Conservation (phyloP, 1,140 invertebrate species). For the Arctopsyche grandis region DNA sequence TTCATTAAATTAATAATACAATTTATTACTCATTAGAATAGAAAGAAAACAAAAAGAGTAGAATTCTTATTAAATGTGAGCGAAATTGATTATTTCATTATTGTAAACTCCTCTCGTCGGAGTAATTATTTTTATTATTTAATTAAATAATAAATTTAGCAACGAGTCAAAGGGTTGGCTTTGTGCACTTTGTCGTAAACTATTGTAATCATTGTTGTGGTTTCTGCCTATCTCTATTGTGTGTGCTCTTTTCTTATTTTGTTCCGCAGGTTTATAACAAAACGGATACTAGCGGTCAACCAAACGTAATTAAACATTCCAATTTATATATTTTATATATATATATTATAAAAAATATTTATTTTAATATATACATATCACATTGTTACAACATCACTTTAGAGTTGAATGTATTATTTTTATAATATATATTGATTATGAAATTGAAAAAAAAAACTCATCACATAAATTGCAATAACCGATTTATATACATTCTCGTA, state of each 20-base stretch:
- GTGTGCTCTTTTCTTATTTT: constrained; percentile 62
- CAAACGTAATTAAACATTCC: constrained; percentile 64
- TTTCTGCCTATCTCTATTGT: constrained; percentile 56
- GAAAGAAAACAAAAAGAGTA: too few relatives aligned
- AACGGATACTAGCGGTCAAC: constrained; percentile 67
- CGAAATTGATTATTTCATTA: too few relatives aligned
- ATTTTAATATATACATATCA: background rate
- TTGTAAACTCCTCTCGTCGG: too few relatives aligned
- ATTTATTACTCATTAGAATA: too few relatives aligned
- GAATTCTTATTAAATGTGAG: too few relatives aligned
- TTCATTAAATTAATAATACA: too few relatives aligned
- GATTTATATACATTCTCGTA: background rate
- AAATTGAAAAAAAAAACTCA: too few relatives aligned
- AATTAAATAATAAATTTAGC: background rate
- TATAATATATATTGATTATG: background rate
- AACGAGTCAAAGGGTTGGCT: background rate
- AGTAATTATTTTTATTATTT: too few relatives aligned
- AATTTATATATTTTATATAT: constrained; percentile 37
- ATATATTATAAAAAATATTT: constrained; percentile 26
- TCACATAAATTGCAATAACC: constrained; percentile 15
- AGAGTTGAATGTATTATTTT: background rate
- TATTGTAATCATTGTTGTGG: constrained; percentile 50
- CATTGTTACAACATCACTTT: constrained; percentile 5
- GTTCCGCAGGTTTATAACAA: constrained; percentile 69
- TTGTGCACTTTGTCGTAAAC: constrained; percentile 40